Base-by-base conservation (phyloP, 1,140 invertebrate genomes). In the Lamellibrachia luymesi region DNA sequence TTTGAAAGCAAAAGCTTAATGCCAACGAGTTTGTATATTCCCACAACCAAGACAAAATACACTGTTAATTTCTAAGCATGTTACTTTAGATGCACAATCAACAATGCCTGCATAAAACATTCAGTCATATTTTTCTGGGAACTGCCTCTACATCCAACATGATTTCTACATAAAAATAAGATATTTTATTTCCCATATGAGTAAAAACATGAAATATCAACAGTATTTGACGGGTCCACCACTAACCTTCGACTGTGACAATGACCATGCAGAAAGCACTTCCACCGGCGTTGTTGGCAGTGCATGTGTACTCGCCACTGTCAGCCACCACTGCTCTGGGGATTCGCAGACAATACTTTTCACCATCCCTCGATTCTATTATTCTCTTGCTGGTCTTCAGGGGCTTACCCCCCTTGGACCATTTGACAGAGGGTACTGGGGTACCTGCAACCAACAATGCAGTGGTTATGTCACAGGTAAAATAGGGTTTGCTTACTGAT, bases 381-480 rank as follows among this genome's bases (percentile, higher is more conserved):
- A 93, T n/a, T 91, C 93, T 93, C 27, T 94, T 94, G 93, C 95
- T 95, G 7, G 94, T 91, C 50, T 94, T 92, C 49, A 95, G 91
- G 27, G 80, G 22, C 64, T 95, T 90, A 4, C 95, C 95, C 50
- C 96, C 94, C 92, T 95, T 95, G 50, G 94, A 97, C 98, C 98
- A 99, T 95, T 97, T 97, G 0, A 99, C 97, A 10, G 90, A n/a
- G 50, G 50, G 49, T 6, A 2, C 4, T 2, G 90, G 49, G 17
- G 25, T 8, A 38, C 90, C 90, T 91, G 90, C 49, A 91, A 90
- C 17, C 13, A 80, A 17, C 64, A 80, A 80, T 17, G 64, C 25
- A 22, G 64, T 13, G 13, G 64, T 22, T 22, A 80, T 17, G 13
- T 80, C 64, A 80, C 64, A 80, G 25, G 64, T 22, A 17, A 0